Percentiles rank a stretch among this genome's conserved stretches.
Conservation (phyloP, 2,888 invertebrate species). For the Plebejus anna region DNA sequence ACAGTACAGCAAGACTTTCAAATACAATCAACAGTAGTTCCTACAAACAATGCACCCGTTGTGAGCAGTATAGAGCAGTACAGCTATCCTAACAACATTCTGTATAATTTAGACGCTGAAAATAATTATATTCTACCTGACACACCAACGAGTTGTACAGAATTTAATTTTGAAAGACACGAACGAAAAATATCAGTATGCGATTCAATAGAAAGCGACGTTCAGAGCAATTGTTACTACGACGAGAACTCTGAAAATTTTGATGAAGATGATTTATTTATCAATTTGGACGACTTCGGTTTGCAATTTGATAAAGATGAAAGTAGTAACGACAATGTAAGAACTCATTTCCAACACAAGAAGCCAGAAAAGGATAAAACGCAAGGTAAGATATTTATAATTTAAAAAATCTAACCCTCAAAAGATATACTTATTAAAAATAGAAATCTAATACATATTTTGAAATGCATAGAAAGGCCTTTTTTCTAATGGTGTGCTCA, state of each 20-base stretch:
- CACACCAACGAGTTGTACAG: conserved; percentile 68
- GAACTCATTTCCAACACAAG: conserved; percentile 43
- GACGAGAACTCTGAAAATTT: conserved; percentile 70
- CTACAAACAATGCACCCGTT: conserved; percentile 41
- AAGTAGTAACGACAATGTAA: conserved; percentile 40
- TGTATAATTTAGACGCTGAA: conserved; percentile 62
- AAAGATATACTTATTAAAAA: too few species aligned
- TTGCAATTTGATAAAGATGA: conserved; percentile 61
- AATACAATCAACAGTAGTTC: conserved; percentile 39
- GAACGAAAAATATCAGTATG: conserved; percentile 65
- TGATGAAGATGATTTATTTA: conserved; percentile 71
- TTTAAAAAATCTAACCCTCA: neutral
- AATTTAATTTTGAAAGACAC: conserved; percentile 62
- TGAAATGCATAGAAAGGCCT: neutral
- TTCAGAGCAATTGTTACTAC: conserved; percentile 65
- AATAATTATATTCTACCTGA: conserved; percentile 64
- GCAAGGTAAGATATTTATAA: conserved; percentile 50
- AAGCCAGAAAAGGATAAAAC: conserved; percentile 56
- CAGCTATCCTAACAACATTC: conserved; percentile 71
- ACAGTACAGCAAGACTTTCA: conserved; percentile 40
- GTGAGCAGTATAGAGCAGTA: conserved; percentile 68
- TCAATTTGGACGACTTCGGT: conserved; percentile 71
- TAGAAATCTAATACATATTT: neutral
- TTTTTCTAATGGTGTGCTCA: conserved; percentile 7
- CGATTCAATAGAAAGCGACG: conserved; percentile 70